phyloP scores from a whole-genome alignment of 2,888 invertebrate species.

The Catocala nupta region DNA sequence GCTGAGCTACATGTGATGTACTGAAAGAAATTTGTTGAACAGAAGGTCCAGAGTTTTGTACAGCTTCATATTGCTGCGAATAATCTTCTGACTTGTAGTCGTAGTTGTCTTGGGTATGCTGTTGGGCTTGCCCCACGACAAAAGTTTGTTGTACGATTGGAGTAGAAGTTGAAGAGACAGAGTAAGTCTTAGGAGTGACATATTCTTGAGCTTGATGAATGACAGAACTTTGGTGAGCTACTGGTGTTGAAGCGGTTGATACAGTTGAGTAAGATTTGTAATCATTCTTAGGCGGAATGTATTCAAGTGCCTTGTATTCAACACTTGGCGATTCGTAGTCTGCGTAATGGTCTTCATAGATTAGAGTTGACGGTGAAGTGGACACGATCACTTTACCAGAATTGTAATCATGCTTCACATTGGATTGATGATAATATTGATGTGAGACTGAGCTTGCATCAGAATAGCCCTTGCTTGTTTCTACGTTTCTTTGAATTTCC shows the following conservation, averaged over 20 bases:
- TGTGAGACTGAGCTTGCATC: constrained; percentile 79
- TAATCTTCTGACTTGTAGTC: constrained; percentile 61
- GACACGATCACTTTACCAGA: constrained; percentile 73
- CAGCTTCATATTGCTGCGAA: constrained; percentile 55
- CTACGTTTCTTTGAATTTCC: constrained; percentile 75
- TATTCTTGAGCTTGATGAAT: constrained; percentile 63
- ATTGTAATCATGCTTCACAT: constrained; percentile 58
- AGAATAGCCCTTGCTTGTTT: constrained; percentile 69
- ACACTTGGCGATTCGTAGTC: constrained; percentile 69
- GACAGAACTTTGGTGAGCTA: constrained; percentile 66
- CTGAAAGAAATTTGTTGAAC: constrained; percentile 62
- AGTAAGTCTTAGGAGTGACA: constrained; percentile 65
- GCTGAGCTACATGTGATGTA: constrained; percentile 63
- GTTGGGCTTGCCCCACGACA: constrained; percentile 54
- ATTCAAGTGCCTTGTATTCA: constrained; percentile 66
- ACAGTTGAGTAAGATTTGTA: constrained; percentile 66
- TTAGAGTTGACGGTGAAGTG: constrained; percentile 73
- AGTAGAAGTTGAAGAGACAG: constrained; percentile 61
- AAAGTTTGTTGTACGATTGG: constrained; percentile 53
- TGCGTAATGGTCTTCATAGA: constrained; percentile 77
- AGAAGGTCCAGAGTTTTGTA: constrained; percentile 49
- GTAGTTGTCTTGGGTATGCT: constrained; percentile 63
- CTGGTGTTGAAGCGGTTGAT: constrained; percentile 65
- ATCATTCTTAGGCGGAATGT: constrained; percentile 65
- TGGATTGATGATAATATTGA: constrained; percentile 73